Percentiles rank a stretch among this genome's conserved stretches.
Conservation (phyloP, 2,888 invertebrate species). For the Hydraecia micacea region DNA sequence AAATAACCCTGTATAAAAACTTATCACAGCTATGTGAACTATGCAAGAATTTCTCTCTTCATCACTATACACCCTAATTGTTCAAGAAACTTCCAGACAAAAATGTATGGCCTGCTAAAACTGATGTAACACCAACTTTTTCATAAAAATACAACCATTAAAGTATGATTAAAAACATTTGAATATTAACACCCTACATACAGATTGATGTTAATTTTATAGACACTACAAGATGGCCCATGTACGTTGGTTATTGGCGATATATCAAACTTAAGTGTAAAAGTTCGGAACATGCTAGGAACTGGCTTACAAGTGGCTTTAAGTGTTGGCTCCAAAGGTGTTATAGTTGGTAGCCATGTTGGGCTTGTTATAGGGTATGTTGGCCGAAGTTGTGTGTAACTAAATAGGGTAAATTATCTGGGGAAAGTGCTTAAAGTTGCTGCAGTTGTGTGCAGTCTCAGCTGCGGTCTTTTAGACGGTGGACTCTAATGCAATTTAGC, state of each 20-base stretch:
- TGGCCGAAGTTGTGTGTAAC: constrained; percentile 45
- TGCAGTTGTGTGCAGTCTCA: constrained; percentile 29
- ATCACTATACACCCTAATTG: constrained; percentile 19
- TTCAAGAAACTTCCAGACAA: constrained; percentile 27
- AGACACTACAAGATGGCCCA: constrained; percentile 51
- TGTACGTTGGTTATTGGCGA: constrained; percentile 66
- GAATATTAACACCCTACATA: constrained; percentile 45
- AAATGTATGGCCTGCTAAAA: constrained; percentile 29
- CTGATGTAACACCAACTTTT: constrained; percentile 20
- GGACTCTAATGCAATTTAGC: constrained; percentile 31
- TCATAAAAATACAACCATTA: constrained; percentile 35
- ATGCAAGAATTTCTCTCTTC: constrained; percentile 18
- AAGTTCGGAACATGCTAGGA: constrained; percentile 70
- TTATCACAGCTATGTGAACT: not conserved
- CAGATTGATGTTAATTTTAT: constrained; percentile 58
- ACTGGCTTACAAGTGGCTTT: constrained; percentile 62
- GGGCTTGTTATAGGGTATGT: constrained; percentile 35
- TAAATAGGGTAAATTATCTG: constrained; percentile 52
- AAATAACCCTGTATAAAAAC: not conserved
- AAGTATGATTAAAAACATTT: constrained; percentile 32
- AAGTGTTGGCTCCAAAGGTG: constrained; percentile 55
- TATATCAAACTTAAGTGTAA: constrained; percentile 77
- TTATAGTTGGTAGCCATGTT: constrained; percentile 58
- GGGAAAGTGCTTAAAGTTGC: constrained; percentile 37
- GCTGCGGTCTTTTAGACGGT: constrained; percentile 39